These are phyloP conservation scores for Brachyalestes nurse DNA, from an alignment of 2,797 vertebrate species.

Conservation along the genomic window DNA sequence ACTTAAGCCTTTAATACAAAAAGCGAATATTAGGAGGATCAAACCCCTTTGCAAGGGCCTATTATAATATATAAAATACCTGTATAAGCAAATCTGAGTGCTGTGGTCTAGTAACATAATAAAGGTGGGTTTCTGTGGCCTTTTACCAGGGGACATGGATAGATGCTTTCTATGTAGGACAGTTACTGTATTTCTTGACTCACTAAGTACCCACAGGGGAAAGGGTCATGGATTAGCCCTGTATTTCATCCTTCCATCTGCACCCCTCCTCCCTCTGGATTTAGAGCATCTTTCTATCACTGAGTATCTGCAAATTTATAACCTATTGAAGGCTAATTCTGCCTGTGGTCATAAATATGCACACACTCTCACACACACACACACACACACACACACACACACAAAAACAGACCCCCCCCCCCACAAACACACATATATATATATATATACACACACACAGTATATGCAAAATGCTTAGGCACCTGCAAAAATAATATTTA, in stretches of 20 bases:
- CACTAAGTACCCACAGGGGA: slow-evolving; percentile 52
- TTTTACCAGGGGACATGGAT: not conserved
- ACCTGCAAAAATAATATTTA: too few relatives aligned
- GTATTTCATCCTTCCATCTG: slow-evolving; percentile 54
- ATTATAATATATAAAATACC: not conserved
- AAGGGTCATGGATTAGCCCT: slow-evolving; percentile 63
- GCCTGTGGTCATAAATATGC: slow-evolving; percentile 83
- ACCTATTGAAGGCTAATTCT: slow-evolving; percentile 68
- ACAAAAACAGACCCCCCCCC: too few relatives aligned
- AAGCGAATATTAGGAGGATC: not conserved
- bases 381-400: too few relatives aligned
- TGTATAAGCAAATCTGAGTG: not conserved
- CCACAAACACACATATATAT: too few relatives aligned
- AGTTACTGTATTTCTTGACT: slow-evolving; percentile 59
- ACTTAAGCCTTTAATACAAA: slow-evolving; percentile 29
- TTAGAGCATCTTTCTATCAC: slow-evolving; percentile 58
- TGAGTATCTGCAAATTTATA: slow-evolving; percentile 64
- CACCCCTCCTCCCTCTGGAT: slow-evolving; percentile 58
- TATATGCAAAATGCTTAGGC: too few relatives aligned
- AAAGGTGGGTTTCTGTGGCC: not conserved
- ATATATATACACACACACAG: too few relatives aligned
- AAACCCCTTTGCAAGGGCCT: not conserved
- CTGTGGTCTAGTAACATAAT: not conserved
- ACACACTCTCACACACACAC: slow-evolving; percentile 64
- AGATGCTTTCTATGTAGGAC: slow-evolving; percentile 33